phyloP scores from a whole-genome alignment of 1,140 invertebrate species.

The Neodiprion lecontei region DNA sequence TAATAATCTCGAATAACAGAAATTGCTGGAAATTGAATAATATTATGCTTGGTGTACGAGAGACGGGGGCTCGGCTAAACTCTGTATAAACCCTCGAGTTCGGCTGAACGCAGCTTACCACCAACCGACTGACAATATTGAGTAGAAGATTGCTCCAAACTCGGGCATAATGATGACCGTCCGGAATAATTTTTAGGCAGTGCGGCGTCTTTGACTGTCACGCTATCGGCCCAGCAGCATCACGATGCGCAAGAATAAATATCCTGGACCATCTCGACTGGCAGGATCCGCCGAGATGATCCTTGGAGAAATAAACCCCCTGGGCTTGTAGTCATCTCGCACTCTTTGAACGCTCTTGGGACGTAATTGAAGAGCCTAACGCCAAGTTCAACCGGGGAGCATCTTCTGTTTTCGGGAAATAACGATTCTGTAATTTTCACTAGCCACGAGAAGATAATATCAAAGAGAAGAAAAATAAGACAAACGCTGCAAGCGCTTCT shows the following conservation, averaged over 20 bases:
- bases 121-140: conserved; percentile 32
- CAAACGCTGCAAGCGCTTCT: no score
- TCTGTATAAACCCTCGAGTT: conserved; percentile 1
- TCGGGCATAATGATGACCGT: conserved; percentile 51
- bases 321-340: background rate
- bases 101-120: background rate
- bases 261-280: background rate
- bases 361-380: background rate
- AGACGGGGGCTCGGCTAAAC: background rate
- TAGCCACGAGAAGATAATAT: background rate
- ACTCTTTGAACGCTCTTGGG: background rate
- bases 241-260: background rate
- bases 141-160: conserved; percentile 47
- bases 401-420: background rate
- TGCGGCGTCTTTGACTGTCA: conserved; percentile 56
- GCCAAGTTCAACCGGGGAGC: background rate
- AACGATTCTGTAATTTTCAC: conserved; percentile 3
- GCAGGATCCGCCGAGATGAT: background rate
- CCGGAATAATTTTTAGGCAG: conserved; percentile 49
- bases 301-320: background rate
- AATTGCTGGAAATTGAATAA: conserved; percentile 3
- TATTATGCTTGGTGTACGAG: background rate
- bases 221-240: conserved; percentile 42
- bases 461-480: background rate
- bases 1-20: conserved; percentile 5